Evolutionary conservation across 2,888 invertebrate species (phyloP).

Genomic region (Leucophenga maculata): DNA sequence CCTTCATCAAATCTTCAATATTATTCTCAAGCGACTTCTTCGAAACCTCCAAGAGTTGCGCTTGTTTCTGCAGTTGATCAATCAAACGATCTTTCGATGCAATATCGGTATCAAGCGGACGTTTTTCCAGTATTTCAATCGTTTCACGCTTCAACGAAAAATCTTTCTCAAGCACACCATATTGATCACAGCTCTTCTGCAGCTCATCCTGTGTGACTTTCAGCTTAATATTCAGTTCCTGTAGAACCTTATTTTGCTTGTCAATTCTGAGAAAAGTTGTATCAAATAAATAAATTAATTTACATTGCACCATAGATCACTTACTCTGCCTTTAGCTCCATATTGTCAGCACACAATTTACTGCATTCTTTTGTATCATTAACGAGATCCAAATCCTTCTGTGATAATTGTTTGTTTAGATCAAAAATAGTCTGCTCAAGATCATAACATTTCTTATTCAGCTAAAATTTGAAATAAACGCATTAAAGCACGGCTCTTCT

Average conservation of each 20-base stretch:
- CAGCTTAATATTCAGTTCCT: too few species aligned
- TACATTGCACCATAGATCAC: not conserved
- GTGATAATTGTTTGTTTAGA: too few species aligned
- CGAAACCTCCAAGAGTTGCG: not conserved
- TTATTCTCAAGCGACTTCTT: not conserved
- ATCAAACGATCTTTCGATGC: not conserved
- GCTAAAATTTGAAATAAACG: too few species aligned
- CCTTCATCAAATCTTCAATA: not conserved
- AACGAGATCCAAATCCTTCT: not conserved
- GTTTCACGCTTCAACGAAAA: conserved; percentile 20
- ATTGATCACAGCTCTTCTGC: too few species aligned
- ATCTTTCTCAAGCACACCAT: conserved; percentile 10
- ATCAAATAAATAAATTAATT: too few species aligned
- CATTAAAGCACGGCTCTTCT: too few species aligned
- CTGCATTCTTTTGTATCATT: not conserved
- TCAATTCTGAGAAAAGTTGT: too few species aligned
- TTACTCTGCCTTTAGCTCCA: not conserved
- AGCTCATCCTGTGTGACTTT: too few species aligned
- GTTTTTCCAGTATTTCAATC: not conserved
- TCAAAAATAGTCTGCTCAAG: too few species aligned
- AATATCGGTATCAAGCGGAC: not conserved
- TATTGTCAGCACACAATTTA: not conserved
- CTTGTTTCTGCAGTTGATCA: not conserved
- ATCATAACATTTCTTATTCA: too few species aligned
- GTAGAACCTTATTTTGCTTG: too few species aligned